phyloP scores from a whole-genome alignment of 2,797 vertebrate species.

The Eidolon dupreanum region DNA sequence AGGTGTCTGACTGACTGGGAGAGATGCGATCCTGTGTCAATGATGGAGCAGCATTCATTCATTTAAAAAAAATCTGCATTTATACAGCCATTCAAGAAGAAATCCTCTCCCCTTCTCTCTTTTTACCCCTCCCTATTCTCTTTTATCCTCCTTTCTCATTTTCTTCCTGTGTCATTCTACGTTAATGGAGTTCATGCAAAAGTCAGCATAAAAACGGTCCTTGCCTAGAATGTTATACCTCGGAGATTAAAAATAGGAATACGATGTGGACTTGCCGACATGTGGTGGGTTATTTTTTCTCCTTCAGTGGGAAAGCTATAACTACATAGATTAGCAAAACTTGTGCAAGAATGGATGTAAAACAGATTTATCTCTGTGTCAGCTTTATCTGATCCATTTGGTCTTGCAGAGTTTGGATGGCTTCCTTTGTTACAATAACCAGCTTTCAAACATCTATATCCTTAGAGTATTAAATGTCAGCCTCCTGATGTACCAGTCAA shows the following conservation, averaged over 20 bases:
- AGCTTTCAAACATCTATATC: constrained; percentile 88
- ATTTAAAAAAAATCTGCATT: constrained; percentile 76
- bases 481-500: constrained; percentile 83
- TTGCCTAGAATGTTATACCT: constrained; percentile 77
- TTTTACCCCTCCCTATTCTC: not conserved
- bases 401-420: constrained; percentile 87
- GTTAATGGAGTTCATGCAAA: constrained; percentile 73
- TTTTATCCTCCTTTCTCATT: constrained; percentile 48
- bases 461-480: constrained; percentile 88
- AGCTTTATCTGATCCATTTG: constrained; percentile 89
- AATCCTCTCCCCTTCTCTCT: constrained; percentile 50
- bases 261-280: constrained; percentile 78
- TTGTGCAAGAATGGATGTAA: constrained; percentile 88
- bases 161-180: constrained; percentile 64
- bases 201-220: constrained; percentile 78
- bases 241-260: constrained; percentile 81
- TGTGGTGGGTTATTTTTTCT: constrained; percentile 61
- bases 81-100: constrained; percentile 80
- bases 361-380: constrained; percentile 88
- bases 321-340: constrained; percentile 87
- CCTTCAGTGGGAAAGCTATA: constrained; percentile 82
- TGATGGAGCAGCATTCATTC: constrained; percentile 78
- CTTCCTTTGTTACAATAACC: constrained; percentile 89
- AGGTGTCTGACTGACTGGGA: constrained; percentile 84
- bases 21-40: constrained; percentile 79